Percentiles rank a stretch among this genome's conserved stretches.
Conservation (phyloP, 1,140 invertebrate species). For the Sesamia nonagrioides region DNA sequence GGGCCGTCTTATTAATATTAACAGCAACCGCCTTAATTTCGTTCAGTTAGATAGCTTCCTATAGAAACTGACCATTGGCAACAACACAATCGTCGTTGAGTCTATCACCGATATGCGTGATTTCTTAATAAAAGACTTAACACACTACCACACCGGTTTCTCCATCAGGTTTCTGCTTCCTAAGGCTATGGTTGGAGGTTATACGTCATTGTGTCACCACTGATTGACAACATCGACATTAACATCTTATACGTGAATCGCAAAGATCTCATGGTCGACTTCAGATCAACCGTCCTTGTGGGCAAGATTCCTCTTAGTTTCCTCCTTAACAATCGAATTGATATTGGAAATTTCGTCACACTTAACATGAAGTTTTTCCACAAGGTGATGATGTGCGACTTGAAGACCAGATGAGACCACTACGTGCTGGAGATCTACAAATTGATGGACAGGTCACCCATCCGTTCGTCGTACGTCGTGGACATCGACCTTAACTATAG, state of each 20-base stretch:
- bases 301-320: constrained; percentile 90
- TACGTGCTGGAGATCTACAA: constrained; percentile 76
- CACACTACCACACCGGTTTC: constrained; percentile 87
- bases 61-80: constrained; percentile 87
- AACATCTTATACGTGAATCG: constrained; percentile 69
- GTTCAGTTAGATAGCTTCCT: constrained; percentile 88
- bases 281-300: constrained; percentile 77
- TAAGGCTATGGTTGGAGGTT: constrained; percentile 89
- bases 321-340: constrained; percentile 90
- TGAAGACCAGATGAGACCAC: constrained; percentile 75
- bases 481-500: no score
- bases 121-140: constrained; percentile 67
- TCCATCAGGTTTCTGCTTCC: constrained; percentile 89
- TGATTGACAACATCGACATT: constrained; percentile 76
- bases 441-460: constrained; percentile 59
- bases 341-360: constrained; percentile 82
- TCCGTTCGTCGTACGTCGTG: constrained; percentile 57
- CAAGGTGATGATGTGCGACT: constrained; percentile 77
- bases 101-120: constrained; percentile 70
- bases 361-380: constrained; percentile 89
- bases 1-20: constrained; percentile 85
- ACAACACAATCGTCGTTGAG: constrained; percentile 87
- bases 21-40: constrained; percentile 86
- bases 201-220: constrained; percentile 88
- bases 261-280: constrained; percentile 70